Evolutionary conservation across 2,113 vertebrate genomes (phyloP).

Genomic region (Ramphastos sulfuratus): DNA sequence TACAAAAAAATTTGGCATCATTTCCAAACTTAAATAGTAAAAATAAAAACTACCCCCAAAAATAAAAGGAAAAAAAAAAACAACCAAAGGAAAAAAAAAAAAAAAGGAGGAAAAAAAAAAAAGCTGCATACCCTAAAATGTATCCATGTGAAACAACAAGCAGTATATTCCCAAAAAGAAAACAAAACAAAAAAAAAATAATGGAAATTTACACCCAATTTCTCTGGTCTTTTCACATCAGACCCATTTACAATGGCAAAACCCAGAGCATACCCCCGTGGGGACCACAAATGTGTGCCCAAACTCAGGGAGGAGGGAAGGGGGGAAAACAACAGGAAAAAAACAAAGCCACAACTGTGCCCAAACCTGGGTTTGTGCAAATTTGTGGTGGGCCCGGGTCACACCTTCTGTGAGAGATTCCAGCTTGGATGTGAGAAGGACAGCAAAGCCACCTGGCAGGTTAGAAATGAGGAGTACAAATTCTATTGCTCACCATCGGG

Average conservation of each 20-base stretch:
- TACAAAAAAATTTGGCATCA: constrained; percentile 87
- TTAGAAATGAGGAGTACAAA: constrained; percentile 48
- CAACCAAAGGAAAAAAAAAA: constrained; percentile 24
- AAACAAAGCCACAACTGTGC: constrained; percentile 15
- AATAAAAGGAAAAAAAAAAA: no score
- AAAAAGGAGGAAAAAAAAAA: constrained; percentile 82
- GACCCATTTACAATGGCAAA: constrained; percentile 87
- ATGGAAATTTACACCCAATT: constrained; percentile 86
- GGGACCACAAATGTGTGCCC: neutral
- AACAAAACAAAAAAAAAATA: constrained; percentile 31
- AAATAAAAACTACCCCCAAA: constrained; percentile 81
- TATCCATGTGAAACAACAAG: constrained; percentile 84
- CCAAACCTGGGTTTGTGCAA: constrained; percentile 51
- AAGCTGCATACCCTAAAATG: constrained; percentile 83
- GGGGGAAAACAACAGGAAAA: no score
- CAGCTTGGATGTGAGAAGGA: neutral
- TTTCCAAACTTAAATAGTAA: constrained; percentile 90
- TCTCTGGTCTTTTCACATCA: constrained; percentile 76
- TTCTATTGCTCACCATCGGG: constrained; percentile 50
- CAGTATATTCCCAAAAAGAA: constrained; percentile 71
- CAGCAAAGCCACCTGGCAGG: constrained; percentile 38
- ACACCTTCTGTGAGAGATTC: constrained; percentile 58
- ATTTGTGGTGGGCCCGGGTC: constrained; percentile 48
- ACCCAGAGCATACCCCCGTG: constrained; percentile 73
- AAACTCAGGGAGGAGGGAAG: no score